Evolutionary conservation across 2,888 invertebrate genomes (phyloP), one percentile per base, ranked within the genome.

Genomic region (Poecilus cupreus): DNA sequence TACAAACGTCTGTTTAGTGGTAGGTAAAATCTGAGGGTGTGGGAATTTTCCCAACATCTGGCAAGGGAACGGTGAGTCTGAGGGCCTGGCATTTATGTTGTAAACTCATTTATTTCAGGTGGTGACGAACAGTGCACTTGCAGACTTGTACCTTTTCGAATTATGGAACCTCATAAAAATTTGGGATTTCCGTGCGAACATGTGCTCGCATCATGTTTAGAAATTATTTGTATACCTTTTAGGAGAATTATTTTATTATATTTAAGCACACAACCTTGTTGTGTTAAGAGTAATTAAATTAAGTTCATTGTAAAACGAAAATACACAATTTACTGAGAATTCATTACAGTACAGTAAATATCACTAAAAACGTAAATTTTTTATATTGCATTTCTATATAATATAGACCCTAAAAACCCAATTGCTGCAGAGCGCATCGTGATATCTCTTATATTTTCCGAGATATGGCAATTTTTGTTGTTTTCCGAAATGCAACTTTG

Each of bases 21-120:
- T 43, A 51, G 18, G 51, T 51, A 51, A 26, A 10, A 26, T 6
- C 46, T n/a, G 11, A 46, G 26, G 37, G 72, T 72, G 72, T 72
- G 72, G 72, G 72, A 72, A 72, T 20, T 72, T 8, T 43, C 0
- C 46, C 39, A 43, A 72, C 72, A 72, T 43, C 72, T 72, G 72
- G 72, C 11, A 22, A 43, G 46, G 46, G 13, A 20, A 18, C 46
- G 0, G 0, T n/a, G 11, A 3, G n/a, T 10, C 46, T n/a, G 2
- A 0, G 8, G 13, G 3, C 1, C 20, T 37, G 32, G 43, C 18
- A 72, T 72, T 72, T 72, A 46, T 22, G 46, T 22, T 22, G 22
- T 72, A 72, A 72, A 72, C 22, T 72, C 5, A 72, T 72, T 72
- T 72, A 72, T 72, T 72, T 72, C 72, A 72, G 72, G 72, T 72